phyloP scores from a whole-genome alignment of 2,113 vertebrate genomes.

The Microtus ochrogaster region DNA sequence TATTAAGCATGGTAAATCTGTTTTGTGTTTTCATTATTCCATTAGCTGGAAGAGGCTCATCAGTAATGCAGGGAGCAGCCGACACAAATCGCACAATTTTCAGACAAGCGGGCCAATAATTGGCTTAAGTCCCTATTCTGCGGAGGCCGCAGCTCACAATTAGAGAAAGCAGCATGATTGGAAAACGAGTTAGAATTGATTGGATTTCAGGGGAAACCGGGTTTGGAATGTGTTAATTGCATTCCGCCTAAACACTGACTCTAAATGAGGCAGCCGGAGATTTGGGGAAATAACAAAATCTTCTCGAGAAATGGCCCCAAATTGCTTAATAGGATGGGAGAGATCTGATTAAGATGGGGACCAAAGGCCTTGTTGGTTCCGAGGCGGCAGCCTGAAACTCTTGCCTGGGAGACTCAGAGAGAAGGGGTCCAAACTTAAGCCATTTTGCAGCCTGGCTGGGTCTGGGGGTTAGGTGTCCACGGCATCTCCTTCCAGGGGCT shows the following conservation, averaged over 20 bases:
- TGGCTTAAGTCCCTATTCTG: constrained; percentile 89
- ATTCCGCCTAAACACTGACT: constrained; percentile 87
- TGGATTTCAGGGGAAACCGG: constrained; percentile 92
- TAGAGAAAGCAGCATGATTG: constrained; percentile 88
- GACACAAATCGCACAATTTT: constrained; percentile 89
- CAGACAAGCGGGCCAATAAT: constrained; percentile 88
- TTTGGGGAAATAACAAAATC: constrained; percentile 85
- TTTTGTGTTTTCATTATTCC: constrained; percentile 92
- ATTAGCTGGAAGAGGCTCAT: constrained; percentile 90
- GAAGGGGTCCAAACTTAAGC: neutral
- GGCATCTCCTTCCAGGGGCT: neutral
- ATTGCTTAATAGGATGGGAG: constrained; percentile 88
- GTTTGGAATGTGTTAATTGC: constrained; percentile 91
- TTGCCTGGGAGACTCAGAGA: constrained; percentile 57
- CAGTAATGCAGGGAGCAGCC: constrained; percentile 87
- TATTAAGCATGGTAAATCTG: constrained; percentile 91
- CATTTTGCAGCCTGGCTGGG: neutral
- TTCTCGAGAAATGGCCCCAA: constrained; percentile 86
- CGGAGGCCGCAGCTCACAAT: constrained; percentile 89
- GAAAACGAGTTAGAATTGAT: constrained; percentile 94
- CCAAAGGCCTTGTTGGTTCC: constrained; percentile 86
- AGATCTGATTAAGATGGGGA: constrained; percentile 87
- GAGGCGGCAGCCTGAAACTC: constrained; percentile 73
- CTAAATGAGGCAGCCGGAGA: constrained; percentile 86
- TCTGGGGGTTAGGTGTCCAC: neutral